Base-by-base conservation (phyloP, 2,888 invertebrate genomes). In the Sceliomorpha sp. region DNA sequence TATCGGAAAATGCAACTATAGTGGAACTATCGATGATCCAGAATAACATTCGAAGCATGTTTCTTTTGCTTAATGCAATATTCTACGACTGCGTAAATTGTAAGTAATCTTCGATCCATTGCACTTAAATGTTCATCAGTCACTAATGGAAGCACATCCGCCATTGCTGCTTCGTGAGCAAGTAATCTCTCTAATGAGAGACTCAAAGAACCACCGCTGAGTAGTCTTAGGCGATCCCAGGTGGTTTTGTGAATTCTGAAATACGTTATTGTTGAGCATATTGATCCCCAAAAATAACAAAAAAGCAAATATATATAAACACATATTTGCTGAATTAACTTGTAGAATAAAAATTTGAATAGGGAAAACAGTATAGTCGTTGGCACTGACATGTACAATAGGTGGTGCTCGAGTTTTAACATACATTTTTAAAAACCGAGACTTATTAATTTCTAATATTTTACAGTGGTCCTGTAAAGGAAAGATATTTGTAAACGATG, bases 81-180 rank as follows among this genome's bases (percentile, higher is more conserved):
- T 85, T 94, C 93, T 40, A 96, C 91, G 47, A 94, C 92, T 7
- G 95, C 93, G 86, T 94, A 94, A 34, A 96, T 89, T 73, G 94
- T 91, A 47, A 93, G 88, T 29, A 97, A 86, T 82, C 96, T 90
- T 72, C 96, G 89, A 84, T 97, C 95, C 34, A 97, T 90, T 6
- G 95, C 95, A 78, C 90, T 90, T 58, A 93, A 92, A 88, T 97
- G 96, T 34, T 92, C 91, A 48, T 92, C 90, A 1, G 93, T 93
- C 8, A 96, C 90, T 2, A 96, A 85, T 5, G 92, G 92, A 15
- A 81, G 82, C 77, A 90, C 89, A 51, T 90, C 83, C 64, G 91
- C 90, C 47, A 90, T 88, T 81, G 89, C 82, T 51, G 89, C 86
- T 88, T 91, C 89, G 29, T 86, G 80, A 12, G 79, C 74, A n/a